Evolutionary conservation across 2,888 invertebrate species (phyloP), one percentile per base, ranked within the genome.

Genomic region (Mamestra brassicae): DNA sequence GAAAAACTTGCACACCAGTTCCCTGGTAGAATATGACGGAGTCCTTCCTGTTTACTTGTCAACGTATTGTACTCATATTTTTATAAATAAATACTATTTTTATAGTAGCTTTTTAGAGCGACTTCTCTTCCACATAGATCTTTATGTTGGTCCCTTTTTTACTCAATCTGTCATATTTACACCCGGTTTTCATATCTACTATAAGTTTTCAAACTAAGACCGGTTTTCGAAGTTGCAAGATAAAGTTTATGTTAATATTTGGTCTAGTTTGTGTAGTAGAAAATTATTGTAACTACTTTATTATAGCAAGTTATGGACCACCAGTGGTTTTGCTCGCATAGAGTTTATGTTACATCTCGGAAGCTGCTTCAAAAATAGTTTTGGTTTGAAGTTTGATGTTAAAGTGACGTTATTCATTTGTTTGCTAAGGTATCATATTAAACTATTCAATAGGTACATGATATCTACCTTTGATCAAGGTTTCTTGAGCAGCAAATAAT

Each of bases 131-230:
- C 26, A 26, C 1, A 54, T 10, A 54, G 13, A 60, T 0, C 3
- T 58, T 8, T 54, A 17, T 47, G 13, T 3, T 6, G 15, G 15
- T 26, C 17, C 3, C 5, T 34, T 36, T 34, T 5, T 36, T 11
- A 47, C 5, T 54, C 34, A 38, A 50, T 26, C 1, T 61, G 8
- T 17, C 36, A 42, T 60, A 42, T 60, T 13, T 58, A 10, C 6
- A 10, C 45, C n/a, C 13, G 5, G 55, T 5, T 54, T 62, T n/a
- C 26, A n/a, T 10, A 60, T 38, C 71, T 87, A 89, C 89, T 81
- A 86, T 64, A 50, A 52, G 73, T 85, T 87, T 81, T 71, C 80
- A 78, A 85, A 74, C 36, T 71, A 60, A 60, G n/a, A 81, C 81
- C 58, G 71, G 73, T 77, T 71, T 58, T 3, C 10, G 34, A 65